Conservation (phyloP, 2,888 invertebrate genomes). For the Parelbella ahira region DNA sequence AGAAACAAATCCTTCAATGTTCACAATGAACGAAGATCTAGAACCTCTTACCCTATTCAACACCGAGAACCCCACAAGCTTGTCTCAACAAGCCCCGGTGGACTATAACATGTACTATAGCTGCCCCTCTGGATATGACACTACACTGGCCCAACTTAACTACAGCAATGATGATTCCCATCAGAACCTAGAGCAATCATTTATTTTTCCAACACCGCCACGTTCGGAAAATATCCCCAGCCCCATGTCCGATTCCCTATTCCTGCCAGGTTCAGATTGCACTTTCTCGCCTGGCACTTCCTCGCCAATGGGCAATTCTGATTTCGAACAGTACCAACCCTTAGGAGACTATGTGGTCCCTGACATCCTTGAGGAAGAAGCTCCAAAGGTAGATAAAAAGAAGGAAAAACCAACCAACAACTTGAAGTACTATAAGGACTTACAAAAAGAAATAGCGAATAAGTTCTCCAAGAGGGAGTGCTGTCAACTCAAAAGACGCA, state of each 20-base stretch:
- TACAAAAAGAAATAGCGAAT: conserved; percentile 55
- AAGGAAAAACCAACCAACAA: conserved; percentile 27
- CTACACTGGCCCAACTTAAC: not conserved
- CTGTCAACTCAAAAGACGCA: conserved; percentile 46
- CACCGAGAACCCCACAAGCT: too few relatives aligned
- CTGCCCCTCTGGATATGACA: not conserved
- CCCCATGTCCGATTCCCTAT: conserved; percentile 51
- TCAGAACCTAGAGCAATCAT: conserved; percentile 17
- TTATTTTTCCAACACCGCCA: conserved; percentile 54
- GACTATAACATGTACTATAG: too few relatives aligned
- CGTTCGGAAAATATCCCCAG: conserved; percentile 54
- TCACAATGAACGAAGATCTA: not conserved
- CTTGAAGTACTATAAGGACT: conserved; percentile 57
- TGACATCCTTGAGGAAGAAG: conserved; percentile 26
- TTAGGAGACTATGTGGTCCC: conserved; percentile 38
- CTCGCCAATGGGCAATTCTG: conserved; percentile 49
- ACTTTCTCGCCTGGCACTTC: conserved; percentile 49
- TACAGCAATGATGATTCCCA: conserved; percentile 21
- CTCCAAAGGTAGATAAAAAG: not conserved
- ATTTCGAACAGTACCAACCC: conserved; percentile 56
- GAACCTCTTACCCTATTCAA: too few relatives aligned
- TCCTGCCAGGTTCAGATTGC: conserved; percentile 46
- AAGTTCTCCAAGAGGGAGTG: conserved; percentile 57
- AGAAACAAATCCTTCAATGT: too few relatives aligned
- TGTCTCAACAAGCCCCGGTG: too few relatives aligned